Conservation (phyloP, 2,888 invertebrate genomes). For the Odontomyia ornata region DNA sequence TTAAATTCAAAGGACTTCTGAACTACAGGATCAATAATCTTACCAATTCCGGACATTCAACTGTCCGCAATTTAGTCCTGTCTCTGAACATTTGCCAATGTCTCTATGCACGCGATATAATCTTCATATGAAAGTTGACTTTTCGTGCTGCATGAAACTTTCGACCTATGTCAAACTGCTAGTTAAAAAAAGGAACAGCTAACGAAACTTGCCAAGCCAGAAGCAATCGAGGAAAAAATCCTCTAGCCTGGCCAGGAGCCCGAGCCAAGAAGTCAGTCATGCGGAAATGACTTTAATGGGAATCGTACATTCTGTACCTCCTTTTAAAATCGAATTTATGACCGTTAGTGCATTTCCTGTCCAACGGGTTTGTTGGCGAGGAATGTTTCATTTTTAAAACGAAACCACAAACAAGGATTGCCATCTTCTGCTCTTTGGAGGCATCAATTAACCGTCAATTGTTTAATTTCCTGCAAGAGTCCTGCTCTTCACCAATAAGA, state of each 20-base stretch:
- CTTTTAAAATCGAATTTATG: conserved; percentile 24
- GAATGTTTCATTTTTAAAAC: not conserved
- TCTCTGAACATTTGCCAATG: not conserved
- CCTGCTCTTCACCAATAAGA: not conserved
- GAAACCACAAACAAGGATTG: not conserved
- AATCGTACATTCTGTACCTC: not conserved
- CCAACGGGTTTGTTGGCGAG: not conserved
- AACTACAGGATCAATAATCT: too few species aligned
- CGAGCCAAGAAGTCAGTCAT: conserved; percentile 13
- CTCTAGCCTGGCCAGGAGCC: not conserved
- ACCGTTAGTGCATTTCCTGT: not conserved
- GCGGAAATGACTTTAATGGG: conserved; percentile 13
- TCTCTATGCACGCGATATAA: not conserved
- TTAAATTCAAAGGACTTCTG: too few species aligned
- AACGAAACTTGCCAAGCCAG: too few species aligned
- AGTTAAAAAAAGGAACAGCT: not conserved
- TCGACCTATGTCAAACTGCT: not conserved
- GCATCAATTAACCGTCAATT: conserved; percentile 26
- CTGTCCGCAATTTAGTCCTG: too few species aligned
- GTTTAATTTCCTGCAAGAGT: conserved; percentile 7
- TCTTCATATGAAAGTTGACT: too few species aligned
- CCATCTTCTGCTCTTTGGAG: not conserved
- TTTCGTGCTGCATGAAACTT: not conserved
- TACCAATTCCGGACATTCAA: too few species aligned
- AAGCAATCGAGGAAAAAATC: not conserved